Percentiles rank a stretch among this genome's conserved stretches.
Conservation (phyloP, 1,140 invertebrate genomes). For the Drosophila lacertosa region DNA sequence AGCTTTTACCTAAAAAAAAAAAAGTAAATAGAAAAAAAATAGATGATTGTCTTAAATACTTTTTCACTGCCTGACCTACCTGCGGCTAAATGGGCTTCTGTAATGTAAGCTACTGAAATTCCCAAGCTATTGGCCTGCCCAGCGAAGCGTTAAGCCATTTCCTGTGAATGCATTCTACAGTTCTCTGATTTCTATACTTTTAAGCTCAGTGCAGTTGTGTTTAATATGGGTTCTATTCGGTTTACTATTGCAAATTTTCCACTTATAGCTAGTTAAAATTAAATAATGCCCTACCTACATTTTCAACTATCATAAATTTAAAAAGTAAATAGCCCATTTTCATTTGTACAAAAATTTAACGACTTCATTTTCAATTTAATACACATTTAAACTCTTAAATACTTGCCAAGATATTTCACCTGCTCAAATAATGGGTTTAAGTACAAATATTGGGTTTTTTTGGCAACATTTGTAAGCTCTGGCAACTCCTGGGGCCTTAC, state of each 20-base stretch:
- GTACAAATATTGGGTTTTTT: slow-evolving; percentile 4
- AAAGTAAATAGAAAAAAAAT: background rate
- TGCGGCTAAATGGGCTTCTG: slow-evolving; percentile 10
- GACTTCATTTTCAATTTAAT: too few relatives aligned
- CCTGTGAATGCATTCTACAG: slow-evolving; percentile 12
- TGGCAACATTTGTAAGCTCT: background rate
- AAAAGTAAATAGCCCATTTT: too few relatives aligned
- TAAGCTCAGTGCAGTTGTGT: background rate
- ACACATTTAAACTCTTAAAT: background rate
- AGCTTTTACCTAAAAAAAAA: slow-evolving; percentile 5
- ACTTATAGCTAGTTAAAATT: background rate
- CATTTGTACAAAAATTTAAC: too few relatives aligned
- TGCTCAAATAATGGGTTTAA: background rate
- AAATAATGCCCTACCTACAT: too few relatives aligned
- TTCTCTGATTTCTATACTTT: background rate
- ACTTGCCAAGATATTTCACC: background rate
- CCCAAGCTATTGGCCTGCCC: slow-evolving; percentile 8
- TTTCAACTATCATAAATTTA: too few relatives aligned
- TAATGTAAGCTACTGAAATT: background rate
- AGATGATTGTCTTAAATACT: slow-evolving; percentile 2
- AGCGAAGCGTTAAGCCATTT: slow-evolving; percentile 21
- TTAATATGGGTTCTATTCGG: background rate
- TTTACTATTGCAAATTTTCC: slow-evolving; percentile 2
- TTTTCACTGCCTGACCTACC: background rate
- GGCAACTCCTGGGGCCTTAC: background rate